A percentile compares a stretch with the other conserved stretches of the same genome.
Conservation (phyloP, 2,797 vertebrate species). For the Anguilla pacifica region DNA sequence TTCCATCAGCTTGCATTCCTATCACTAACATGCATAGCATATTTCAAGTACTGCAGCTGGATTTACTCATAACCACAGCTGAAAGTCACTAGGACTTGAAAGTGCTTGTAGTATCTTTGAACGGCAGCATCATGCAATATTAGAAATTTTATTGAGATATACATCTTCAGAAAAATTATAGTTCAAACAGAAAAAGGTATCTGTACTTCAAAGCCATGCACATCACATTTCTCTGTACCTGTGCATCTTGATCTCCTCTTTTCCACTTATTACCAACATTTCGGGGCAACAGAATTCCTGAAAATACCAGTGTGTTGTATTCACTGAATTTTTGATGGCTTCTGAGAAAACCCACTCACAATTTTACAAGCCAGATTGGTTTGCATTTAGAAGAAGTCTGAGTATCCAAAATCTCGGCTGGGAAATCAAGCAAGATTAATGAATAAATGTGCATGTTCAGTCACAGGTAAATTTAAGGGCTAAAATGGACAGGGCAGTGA, state of each 20-base stretch:
- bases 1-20: not conserved
- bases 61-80: not conserved
- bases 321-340: not conserved
- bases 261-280: not conserved
- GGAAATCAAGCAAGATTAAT: not conserved
- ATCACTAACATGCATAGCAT: not conserved
- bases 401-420: not conserved
- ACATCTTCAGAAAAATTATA: too few species aligned
- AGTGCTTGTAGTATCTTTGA: not conserved
- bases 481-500: not conserved
- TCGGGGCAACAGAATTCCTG: not conserved
- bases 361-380: not conserved
- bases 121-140: not conserved
- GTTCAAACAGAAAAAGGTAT: too few species aligned
- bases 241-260: not conserved
- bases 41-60: not conserved
- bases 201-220: too few species aligned
- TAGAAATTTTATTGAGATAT: not conserved
- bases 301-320: not conserved
- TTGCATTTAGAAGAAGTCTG: not conserved
- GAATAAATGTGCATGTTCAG: not conserved
- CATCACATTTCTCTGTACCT: too few species aligned
- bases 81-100: not conserved
- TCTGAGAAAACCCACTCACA: not conserved
- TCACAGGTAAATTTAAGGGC: not conserved